Percentiles rank a stretch among this genome's conserved stretches.
Conservation (phyloP, 2,113 vertebrate genomes). For the Cyphomyrus plagiostoma region DNA sequence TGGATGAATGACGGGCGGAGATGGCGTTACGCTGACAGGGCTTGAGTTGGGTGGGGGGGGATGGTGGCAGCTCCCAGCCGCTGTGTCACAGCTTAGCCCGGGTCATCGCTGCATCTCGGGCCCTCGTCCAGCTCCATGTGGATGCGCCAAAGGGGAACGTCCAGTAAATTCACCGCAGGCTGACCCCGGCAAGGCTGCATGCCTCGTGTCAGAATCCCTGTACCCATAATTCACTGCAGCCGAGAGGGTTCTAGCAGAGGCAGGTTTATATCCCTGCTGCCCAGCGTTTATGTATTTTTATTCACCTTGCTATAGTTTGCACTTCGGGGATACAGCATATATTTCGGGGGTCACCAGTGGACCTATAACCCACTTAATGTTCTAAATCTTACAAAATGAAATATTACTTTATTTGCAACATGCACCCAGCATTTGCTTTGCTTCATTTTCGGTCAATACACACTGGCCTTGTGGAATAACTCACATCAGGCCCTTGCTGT, state of each 20-base stretch:
- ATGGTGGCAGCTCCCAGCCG: background rate
- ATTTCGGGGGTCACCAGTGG: background rate
- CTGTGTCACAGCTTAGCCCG: background rate
- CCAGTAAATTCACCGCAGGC: conserved; percentile 2
- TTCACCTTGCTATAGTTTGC: background rate
- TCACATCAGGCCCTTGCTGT: background rate
- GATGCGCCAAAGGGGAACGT: background rate
- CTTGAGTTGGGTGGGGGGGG: background rate
- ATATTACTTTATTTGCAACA: conserved; percentile 1
- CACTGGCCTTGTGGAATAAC: background rate
- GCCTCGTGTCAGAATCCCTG: conserved; percentile 36
- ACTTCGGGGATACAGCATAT: background rate
- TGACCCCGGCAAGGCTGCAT: background rate
- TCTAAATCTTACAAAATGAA: background rate
- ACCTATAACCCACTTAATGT: conserved; percentile 1
- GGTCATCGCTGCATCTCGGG: background rate
- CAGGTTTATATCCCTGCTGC: background rate
- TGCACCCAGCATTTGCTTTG: background rate
- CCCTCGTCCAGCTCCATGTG: background rate
- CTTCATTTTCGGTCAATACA: background rate
- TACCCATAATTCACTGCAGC: conserved; percentile 52
- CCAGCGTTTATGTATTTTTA: background rate
- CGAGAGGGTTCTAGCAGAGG: background rate
- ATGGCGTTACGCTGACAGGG: background rate
- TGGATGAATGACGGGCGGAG: conserved; percentile 25